These are phyloP conservation scores for Manis pentadactyla DNA, from an alignment of 2,797 vertebrate genomes.

Conservation along the genomic window DNA sequence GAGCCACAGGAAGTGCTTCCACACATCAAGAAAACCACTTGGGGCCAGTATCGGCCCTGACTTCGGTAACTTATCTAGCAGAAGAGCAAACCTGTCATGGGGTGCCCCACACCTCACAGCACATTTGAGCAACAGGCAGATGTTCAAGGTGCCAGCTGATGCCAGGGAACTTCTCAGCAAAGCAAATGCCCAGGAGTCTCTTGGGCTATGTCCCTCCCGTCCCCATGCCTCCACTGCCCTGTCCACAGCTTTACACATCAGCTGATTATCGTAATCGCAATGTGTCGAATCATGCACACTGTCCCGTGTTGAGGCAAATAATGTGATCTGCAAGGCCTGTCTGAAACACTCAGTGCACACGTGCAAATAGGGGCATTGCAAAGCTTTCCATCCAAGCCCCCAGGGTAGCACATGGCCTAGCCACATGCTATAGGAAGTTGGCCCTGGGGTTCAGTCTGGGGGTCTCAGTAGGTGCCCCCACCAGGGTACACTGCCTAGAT, in stretches of 20 bases:
- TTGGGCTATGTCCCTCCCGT: background rate
- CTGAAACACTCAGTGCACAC: too few species aligned
- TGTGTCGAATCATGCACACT: background rate
- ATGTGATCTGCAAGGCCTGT: background rate
- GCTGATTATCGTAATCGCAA: background rate
- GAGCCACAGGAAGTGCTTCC: background rate
- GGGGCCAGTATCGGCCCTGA: background rate
- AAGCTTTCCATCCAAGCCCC: background rate
- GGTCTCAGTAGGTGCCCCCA: background rate
- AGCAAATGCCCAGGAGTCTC: accelerated
- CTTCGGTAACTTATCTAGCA: background rate
- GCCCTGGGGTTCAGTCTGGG: background rate
- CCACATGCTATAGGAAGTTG: background rate
- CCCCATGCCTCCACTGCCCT: background rate
- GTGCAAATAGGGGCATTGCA: background rate
- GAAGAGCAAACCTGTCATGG: too few species aligned
- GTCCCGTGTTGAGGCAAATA: background rate
- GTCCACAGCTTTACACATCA: background rate
- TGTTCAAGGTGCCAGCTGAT: background rate
- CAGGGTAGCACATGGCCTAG: background rate
- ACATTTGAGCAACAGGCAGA: background rate
- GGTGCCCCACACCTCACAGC: background rate
- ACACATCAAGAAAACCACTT: background rate
- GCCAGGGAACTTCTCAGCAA: background rate
- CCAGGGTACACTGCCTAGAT: too few species aligned